Percentiles rank a stretch among this genome's conserved stretches.
Evolutionary conservation across 37 sponge, comb jelly and placozoan species (phyloP).

Genomic region (Spongilla lacustris): DNA sequence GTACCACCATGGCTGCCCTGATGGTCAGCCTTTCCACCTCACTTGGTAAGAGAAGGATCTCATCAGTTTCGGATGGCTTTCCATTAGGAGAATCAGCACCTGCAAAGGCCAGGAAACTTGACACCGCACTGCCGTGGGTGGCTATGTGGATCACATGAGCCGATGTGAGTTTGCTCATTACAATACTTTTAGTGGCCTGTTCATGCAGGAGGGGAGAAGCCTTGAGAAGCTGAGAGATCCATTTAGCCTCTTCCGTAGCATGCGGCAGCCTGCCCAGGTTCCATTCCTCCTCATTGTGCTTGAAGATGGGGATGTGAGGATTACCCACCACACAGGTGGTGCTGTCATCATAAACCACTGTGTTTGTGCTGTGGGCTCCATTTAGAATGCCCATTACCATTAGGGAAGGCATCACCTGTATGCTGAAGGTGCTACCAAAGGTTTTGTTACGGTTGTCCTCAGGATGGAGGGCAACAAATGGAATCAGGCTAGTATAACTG

Average conservation of each 20-base stretch:
- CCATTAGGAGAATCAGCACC: not conserved
- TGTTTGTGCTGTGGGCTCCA: not conserved
- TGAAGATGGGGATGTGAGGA: conserved; percentile 69
- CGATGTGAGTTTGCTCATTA: conserved; percentile 37
- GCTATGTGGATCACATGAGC: conserved; percentile 81
- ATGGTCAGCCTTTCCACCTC: conserved; percentile 70
- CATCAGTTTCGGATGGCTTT: conserved; percentile 21
- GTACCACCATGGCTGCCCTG: conserved; percentile 66
- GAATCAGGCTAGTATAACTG: conserved; percentile 61
- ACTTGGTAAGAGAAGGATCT: conserved; percentile 50
- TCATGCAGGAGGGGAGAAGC: conserved; percentile 60
- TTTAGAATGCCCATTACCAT: conserved; percentile 60
- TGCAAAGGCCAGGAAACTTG: conserved; percentile 70
- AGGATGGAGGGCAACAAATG: conserved; percentile 47
- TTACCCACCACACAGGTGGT: conserved; percentile 65
- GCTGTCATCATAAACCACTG: conserved; percentile 12
- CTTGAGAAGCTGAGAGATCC: conserved; percentile 53
- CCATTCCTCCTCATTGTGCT: conserved; percentile 38
- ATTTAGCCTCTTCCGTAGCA: conserved; percentile 70
- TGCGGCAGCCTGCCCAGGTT: conserved; percentile 67
- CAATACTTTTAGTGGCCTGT: conserved; percentile 68
- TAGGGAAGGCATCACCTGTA: conserved; percentile 62
- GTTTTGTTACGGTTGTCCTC: conserved; percentile 17
- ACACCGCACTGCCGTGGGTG: conserved; percentile 66
- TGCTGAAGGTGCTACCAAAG: conserved; percentile 57